These are phyloP conservation scores for Periplaneta americana DNA, from an alignment of 1,140 invertebrate genomes.

Conservation along the genomic window DNA sequence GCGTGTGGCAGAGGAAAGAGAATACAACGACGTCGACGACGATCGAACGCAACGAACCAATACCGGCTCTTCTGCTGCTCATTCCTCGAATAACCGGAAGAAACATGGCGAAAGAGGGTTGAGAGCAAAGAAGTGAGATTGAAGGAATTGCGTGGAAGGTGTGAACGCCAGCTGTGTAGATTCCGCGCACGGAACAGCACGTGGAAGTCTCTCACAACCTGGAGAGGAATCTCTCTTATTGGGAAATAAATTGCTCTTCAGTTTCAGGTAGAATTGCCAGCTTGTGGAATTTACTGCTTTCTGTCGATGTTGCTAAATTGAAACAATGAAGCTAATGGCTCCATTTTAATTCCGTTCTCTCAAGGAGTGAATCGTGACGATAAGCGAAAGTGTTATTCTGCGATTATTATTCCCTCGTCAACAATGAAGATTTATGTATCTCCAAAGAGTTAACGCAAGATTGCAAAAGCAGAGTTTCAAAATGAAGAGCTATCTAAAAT, in stretches of 20 bases:
- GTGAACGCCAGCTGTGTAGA: neutral
- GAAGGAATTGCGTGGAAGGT: neutral
- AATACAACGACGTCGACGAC: neutral
- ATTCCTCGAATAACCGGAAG: neutral
- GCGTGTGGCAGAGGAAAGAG: neutral
- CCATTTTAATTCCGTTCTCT: neutral
- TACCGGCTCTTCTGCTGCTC: neutral
- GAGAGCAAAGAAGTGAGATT: neutral
- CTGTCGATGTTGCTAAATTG: neutral
- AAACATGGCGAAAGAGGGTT: neutral
- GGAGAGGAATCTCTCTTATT: neutral
- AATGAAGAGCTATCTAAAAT: no score
- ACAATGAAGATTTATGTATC: no score
- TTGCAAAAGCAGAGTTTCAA: no score
- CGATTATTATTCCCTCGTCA: no score
- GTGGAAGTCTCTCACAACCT: neutral
- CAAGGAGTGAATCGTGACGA: neutral
- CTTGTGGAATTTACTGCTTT: neutral
- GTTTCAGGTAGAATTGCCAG: neutral
- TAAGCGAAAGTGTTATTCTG: no score
- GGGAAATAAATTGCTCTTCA: neutral
- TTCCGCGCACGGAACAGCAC: no score
- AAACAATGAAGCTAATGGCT: neutral
- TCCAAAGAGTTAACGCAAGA: no score
- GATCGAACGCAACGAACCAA: neutral